phyloP scores from a whole-genome alignment of 2,888 invertebrate genomes.

The Tetragonisca angustula region DNA sequence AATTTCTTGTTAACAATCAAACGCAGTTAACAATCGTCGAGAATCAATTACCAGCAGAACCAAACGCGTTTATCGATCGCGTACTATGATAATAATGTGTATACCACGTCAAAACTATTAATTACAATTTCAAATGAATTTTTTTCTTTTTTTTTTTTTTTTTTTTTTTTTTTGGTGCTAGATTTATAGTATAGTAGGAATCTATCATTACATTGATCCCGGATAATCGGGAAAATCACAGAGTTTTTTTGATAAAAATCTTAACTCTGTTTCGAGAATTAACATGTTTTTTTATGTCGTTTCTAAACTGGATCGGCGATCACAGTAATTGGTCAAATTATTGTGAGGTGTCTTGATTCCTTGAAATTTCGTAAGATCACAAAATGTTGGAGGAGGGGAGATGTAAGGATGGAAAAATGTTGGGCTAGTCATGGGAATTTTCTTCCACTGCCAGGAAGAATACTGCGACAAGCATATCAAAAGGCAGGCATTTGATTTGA shows the following conservation, averaged over 20 bases:
- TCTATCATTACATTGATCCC: not conserved
- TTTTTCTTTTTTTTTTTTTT: not conserved
- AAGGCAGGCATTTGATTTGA: too few species aligned
- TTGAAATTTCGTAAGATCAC: too few species aligned
- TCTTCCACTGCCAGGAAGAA: too few species aligned
- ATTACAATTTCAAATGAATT: not conserved
- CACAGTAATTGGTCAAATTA: too few species aligned
- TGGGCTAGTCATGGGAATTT: too few species aligned
- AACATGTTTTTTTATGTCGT: not conserved
- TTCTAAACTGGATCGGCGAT: constrained; percentile 8
- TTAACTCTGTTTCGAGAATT: not conserved
- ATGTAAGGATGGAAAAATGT: too few species aligned
- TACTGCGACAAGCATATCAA: too few species aligned
- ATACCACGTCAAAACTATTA: not conserved
- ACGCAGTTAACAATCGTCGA: not conserved
- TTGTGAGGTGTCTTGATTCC: too few species aligned
- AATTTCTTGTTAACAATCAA: not conserved
- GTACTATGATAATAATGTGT: not conserved
- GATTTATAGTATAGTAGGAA: not conserved
- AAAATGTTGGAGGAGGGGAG: too few species aligned
- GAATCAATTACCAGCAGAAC: not conserved
- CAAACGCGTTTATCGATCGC: not conserved
- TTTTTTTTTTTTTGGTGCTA: too few species aligned
- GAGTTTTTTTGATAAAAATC: constrained; percentile 21
- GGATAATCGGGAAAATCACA: constrained; percentile 13